phyloP scores from a whole-genome alignment of 2,113 vertebrate species.

The Scomber colias region DNA sequence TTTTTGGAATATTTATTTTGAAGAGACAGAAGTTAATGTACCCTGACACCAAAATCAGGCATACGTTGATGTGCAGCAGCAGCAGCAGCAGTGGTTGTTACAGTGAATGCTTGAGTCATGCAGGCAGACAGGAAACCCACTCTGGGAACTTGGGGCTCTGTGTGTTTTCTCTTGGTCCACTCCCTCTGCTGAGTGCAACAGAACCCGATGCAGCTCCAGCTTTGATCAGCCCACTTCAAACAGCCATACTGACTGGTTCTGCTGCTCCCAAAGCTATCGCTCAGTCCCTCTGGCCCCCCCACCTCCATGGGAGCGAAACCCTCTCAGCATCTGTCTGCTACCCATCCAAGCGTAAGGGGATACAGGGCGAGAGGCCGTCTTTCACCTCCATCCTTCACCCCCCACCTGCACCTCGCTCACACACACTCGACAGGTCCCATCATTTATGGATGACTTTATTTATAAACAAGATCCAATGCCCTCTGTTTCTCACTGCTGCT shows the following conservation, averaged over 20 bases:
- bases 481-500: slow-evolving; percentile 19
- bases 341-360: slow-evolving; percentile 59
- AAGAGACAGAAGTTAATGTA: slow-evolving; percentile 27
- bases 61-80: slow-evolving; percentile 20
- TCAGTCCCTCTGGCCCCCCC: slow-evolving; percentile 24
- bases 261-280: slow-evolving; percentile 44
- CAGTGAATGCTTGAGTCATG: slow-evolving; percentile 22
- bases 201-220: slow-evolving; percentile 48
- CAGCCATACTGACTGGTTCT: slow-evolving; percentile 51
- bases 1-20: slow-evolving; percentile 12
- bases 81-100: slow-evolving; percentile 14
- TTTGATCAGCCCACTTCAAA: slow-evolving; percentile 78
- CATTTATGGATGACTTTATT: slow-evolving; percentile 83
- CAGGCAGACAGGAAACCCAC: slow-evolving; percentile 42
- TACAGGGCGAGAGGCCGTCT: slow-evolving; percentile 39
- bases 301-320: slow-evolving; percentile 45
- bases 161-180: slow-evolving; percentile 32
- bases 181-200: slow-evolving; percentile 45
- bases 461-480: slow-evolving; percentile 73
- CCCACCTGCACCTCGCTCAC: slow-evolving; percentile 45
- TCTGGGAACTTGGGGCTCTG: slow-evolving; percentile 40
- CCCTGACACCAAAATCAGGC: slow-evolving; percentile 27
- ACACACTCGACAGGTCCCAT: slow-evolving; percentile 62
- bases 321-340: slow-evolving; percentile 56
- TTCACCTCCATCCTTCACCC: slow-evolving; percentile 56